Evolutionary conservation across 2,888 invertebrate species (phyloP).

Genomic region (Mimachlamys varia): DNA sequence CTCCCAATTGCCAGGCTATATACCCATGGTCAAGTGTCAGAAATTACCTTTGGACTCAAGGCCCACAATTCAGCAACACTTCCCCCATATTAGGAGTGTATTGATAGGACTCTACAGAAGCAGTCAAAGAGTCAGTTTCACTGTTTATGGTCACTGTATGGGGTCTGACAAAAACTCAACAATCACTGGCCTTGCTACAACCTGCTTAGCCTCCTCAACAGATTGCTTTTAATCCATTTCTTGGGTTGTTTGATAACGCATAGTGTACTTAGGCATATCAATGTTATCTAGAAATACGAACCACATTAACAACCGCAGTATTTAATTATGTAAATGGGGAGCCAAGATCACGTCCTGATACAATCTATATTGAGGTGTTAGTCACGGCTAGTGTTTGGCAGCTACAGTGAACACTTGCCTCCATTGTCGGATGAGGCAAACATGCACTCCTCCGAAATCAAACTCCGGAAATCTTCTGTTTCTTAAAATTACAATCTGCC

Average conservation of each 20-base stretch:
- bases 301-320: constrained; percentile 43
- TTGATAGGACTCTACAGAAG: neutral
- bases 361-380: constrained; percentile 1
- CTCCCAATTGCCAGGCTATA: neutral
- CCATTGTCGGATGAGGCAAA: neutral
- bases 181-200: constrained; percentile 19
- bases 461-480: neutral
- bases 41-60: neutral
- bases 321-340: constrained; percentile 39
- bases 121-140: neutral
- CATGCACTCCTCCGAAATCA: neutral
- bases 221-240: constrained; percentile 47
- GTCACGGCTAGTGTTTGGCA: neutral
- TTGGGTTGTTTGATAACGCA: constrained; percentile 40
- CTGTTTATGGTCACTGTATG: neutral
- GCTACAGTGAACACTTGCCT: neutral
- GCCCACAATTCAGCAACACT: neutral
- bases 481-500: neutral
- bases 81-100: neutral
- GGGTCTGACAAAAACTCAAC: neutral
- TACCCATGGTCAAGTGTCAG: neutral
- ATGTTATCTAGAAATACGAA: constrained; percentile 43
- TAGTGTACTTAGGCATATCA: constrained; percentile 41
- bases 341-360: neutral
- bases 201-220: neutral